phyloP scores from a whole-genome alignment of 1,140 invertebrate species.

The Zeugodacus cucurbitae region DNA sequence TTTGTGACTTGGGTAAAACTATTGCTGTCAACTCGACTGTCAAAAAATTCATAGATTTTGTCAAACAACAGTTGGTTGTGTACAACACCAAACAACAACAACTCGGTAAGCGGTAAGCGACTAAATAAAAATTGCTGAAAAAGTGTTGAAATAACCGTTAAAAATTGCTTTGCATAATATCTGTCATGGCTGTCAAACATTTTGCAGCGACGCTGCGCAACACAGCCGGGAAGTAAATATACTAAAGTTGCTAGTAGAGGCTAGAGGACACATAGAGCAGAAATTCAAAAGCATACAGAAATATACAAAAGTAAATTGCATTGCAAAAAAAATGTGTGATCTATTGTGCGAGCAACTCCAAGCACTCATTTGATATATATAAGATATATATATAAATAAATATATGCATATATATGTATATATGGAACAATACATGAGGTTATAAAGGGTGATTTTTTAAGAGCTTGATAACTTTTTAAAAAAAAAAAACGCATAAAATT shows the following conservation, averaged over 20 bases:
- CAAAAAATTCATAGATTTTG: not conserved
- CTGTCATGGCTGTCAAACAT: not conserved
- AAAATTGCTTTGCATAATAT: not conserved
- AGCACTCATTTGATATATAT: not conserved
- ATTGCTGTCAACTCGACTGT: not conserved
- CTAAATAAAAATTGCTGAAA: not conserved
- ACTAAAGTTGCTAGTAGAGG: not conserved
- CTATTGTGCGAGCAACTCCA: not conserved
- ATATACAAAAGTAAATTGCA: not conserved
- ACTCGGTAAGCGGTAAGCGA: too few species aligned
- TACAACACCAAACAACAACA: not conserved
- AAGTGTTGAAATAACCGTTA: constrained; percentile 1
- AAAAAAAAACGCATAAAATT: too few species aligned
- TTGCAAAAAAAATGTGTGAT: not conserved
- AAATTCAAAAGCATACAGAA: not conserved
- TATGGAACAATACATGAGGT: too few species aligned
- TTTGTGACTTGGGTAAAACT: not conserved
- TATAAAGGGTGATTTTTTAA: too few species aligned
- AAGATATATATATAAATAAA: not conserved
- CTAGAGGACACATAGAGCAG: not conserved
- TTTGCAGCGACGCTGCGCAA: not conserved
- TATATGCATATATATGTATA: not conserved
- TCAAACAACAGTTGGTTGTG: not conserved
- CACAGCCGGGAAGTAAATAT: not conserved
- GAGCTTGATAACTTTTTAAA: too few species aligned